Evolutionary conservation across 2,797 vertebrate species (phyloP).

Genomic region (Manis crassicaudata): DNA sequence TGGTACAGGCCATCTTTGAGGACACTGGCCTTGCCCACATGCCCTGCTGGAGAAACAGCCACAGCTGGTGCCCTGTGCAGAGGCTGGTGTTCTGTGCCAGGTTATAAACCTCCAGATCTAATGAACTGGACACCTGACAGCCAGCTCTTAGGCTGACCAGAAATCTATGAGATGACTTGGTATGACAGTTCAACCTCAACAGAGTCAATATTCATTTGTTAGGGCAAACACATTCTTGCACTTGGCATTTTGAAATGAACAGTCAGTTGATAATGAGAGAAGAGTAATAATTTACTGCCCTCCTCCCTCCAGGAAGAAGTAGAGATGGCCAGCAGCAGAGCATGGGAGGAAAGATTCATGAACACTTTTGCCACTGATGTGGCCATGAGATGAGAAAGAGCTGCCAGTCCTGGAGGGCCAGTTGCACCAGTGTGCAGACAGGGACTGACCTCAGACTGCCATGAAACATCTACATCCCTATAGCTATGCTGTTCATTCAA

Average conservation of each 20-base stretch:
- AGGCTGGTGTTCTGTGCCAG: fast-evolving
- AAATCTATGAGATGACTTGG: background rate
- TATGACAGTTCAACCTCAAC: background rate
- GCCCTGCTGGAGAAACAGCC: background rate
- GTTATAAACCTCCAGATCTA: background rate
- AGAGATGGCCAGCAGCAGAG: background rate
- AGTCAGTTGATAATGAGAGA: background rate
- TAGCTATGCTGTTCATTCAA: background rate
- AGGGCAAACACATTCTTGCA: background rate
- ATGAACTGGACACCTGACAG: background rate
- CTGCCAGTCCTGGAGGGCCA: background rate
- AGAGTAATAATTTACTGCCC: background rate
- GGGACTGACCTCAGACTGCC: background rate
- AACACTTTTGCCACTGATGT: background rate
- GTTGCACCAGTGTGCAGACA: fast-evolving
- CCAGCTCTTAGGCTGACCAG: background rate
- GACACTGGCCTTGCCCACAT: background rate
- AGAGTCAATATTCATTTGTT: background rate
- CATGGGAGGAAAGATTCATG: background rate
- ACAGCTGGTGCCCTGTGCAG: background rate
- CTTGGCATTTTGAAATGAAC: background rate
- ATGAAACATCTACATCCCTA: background rate
- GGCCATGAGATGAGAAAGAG: too few relatives aligned
- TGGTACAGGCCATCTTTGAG: background rate
- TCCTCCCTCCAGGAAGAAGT: background rate